Evolutionary conservation across 2,113 vertebrate species (phyloP).

Genomic region (Donacobius atricapilla): DNA sequence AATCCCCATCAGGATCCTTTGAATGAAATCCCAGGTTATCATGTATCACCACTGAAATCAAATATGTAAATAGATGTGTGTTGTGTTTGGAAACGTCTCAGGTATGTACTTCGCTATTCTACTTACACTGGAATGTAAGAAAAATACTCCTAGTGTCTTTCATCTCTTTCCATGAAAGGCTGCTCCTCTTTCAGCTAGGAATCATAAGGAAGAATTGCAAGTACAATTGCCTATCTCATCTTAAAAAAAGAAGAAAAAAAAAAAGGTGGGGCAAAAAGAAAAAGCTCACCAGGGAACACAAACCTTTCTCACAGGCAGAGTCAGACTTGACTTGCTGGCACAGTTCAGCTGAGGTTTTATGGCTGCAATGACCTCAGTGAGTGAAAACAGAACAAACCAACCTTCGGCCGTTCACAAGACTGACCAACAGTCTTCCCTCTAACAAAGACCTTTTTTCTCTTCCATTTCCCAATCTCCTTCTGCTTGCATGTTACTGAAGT

Average conservation of each 20-base stretch:
- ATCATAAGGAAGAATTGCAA: constrained; percentile 45
- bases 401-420: neutral
- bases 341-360: neutral
- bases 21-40: constrained; percentile 68
- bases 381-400: neutral
- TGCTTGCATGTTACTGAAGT: neutral
- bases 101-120: constrained; percentile 70
- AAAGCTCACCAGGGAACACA: neutral
- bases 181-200: constrained; percentile 54
- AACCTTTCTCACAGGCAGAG: neutral
- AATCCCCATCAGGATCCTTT: constrained; percentile 59
- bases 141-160: constrained; percentile 66
- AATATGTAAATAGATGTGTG: constrained; percentile 68
- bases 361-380: neutral
- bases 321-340: neutral
- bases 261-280: neutral
- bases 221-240: neutral
- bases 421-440: neutral
- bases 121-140: constrained; percentile 63
- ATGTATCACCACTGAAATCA: constrained; percentile 69
- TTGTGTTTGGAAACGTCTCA: constrained; percentile 71
- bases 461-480: neutral
- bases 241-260: neutral
- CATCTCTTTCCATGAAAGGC: constrained; percentile 60
- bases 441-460: neutral